Base-by-base conservation (phyloP, 2,888 invertebrate genomes). In the Tubiluchus corallicola region DNA sequence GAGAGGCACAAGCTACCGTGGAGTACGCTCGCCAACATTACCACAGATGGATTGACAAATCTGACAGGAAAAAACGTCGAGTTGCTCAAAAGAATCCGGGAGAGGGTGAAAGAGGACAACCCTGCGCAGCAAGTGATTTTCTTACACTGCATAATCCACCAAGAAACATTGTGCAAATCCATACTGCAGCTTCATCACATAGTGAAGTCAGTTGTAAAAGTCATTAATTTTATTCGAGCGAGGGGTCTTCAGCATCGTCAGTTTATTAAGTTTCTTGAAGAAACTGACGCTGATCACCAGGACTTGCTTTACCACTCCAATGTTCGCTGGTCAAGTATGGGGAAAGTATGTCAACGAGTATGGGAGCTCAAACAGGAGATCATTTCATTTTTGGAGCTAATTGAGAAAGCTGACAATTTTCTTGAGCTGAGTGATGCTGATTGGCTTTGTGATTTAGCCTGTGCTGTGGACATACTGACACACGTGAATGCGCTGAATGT, bases 141-240 rank as follows among this genome's bases (percentile, higher is more conserved):
- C 18, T 13, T 41, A 4, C 41, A 41, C 17, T 41, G 41, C 41
- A 41, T 41, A 5, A 41, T 41, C 9, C 41, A 41, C 19, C 41
- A 41, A 19, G 18, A 41, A 17, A n/a, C 20, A 4, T 15, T 41
- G 20, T 41, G 41, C 19, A 41, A 41, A 41, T 29, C 29, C n/a
- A n/a, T 29, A 29, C n/a, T 29, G 29, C 29, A 29, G 29, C 29
- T 29, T 29, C 9, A 29, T 29, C 29, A 29, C n/a, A n/a, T 29
- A 9, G 29, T 29, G 29, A 29, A 47, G 21, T 20, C 20, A 38
- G n/a, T 47, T n/a, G 3, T 44, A 19, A 47, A 42, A 13, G 41
- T 45, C 37, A 16, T 38, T 21, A 47, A 45, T 44, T 5, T 15
- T 39, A 44, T 44, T 44, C 21, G 18, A 47, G 42, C 44, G 21